These are phyloP conservation scores for Apamea monoglypha DNA, from an alignment of 2,888 invertebrate species.

Conservation along the genomic window DNA sequence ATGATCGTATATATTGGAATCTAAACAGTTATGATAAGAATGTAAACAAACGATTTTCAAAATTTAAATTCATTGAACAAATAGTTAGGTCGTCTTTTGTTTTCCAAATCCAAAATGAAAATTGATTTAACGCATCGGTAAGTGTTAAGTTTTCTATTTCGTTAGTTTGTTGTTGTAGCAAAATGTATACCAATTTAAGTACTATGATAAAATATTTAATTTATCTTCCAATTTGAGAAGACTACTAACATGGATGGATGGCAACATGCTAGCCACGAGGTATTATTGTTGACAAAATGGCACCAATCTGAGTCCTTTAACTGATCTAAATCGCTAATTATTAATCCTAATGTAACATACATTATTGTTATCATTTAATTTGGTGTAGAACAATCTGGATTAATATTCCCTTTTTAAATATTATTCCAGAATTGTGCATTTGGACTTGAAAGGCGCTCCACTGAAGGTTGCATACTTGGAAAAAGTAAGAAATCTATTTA, in stretches of 20 bases:
- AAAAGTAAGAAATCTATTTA: constrained; percentile 73
- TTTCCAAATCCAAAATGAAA: constrained; percentile 17
- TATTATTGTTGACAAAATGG: not conserved
- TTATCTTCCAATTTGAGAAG: not conserved
- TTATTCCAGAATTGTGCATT: constrained; percentile 91
- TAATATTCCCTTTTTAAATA: too few relatives aligned
- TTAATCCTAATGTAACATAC: not conserved
- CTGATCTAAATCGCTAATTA: not conserved
- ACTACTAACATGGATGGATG: not conserved
- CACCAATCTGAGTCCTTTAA: not conserved
- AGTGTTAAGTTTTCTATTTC: not conserved
- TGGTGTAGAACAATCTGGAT: not conserved
- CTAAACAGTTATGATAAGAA: not conserved
- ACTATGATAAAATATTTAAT: not conserved
- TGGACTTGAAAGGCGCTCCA: constrained; percentile 97
- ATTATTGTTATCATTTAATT: not conserved
- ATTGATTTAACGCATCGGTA: constrained; percentile 21
- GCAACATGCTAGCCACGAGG: not conserved
- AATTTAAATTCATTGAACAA: not conserved
- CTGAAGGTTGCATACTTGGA: constrained; percentile 91
- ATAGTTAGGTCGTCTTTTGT: not conserved
- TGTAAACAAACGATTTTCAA: constrained; percentile 3
- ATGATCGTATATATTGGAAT: not conserved
- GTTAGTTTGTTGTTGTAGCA: not conserved
- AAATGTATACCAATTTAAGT: not conserved